phyloP scores from a whole-genome alignment of 2,797 vertebrate genomes.

The Nannoperca australis region DNA sequence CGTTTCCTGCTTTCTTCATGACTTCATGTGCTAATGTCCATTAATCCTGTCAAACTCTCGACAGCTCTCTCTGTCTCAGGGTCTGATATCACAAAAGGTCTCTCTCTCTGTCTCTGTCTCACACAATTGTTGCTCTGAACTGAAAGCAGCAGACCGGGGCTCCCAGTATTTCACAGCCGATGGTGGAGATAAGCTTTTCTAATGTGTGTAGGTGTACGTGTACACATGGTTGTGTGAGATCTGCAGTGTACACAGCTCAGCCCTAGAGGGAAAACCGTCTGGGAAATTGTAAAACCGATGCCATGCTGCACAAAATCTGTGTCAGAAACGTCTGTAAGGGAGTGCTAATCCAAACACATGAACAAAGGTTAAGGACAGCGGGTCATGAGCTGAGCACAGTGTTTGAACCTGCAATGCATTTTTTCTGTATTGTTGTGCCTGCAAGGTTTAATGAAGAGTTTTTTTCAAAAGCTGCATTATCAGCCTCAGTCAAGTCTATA shows the following conservation, averaged over 20 bases:
- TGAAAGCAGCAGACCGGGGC: constrained; percentile 45
- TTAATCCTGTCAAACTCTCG: constrained; percentile 74
- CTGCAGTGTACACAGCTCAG: constrained; percentile 11
- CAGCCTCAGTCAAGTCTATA: background rate
- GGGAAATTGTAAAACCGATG: constrained; percentile 37
- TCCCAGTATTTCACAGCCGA: constrained; percentile 67
- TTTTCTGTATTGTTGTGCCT: constrained; percentile 34
- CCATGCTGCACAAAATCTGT: constrained; percentile 12
- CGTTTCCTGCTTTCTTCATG: constrained; percentile 71
- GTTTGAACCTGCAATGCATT: constrained; percentile 12
- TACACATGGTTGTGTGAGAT: constrained; percentile 37
- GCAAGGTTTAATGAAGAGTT: constrained; percentile 19
- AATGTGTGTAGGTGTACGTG: constrained; percentile 42
- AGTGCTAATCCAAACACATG: constrained; percentile 13
- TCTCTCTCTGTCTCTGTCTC: constrained; percentile 54
- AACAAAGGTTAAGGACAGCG: constrained; percentile 16
- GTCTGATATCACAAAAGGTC: constrained; percentile 73
- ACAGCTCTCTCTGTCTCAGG: constrained; percentile 67
- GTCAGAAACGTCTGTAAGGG: constrained; percentile 18
- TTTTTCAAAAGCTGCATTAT: constrained; percentile 5
- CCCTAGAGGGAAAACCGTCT: constrained; percentile 35
- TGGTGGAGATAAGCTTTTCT: constrained; percentile 73
- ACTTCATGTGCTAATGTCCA: constrained; percentile 78
- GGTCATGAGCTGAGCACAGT: background rate
- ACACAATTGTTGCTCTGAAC: constrained; percentile 31